Evolutionary conservation across 2,113 vertebrate genomes (phyloP), one percentile per base, ranked within the genome.

Genomic region (Sebastes schlegelii): DNA sequence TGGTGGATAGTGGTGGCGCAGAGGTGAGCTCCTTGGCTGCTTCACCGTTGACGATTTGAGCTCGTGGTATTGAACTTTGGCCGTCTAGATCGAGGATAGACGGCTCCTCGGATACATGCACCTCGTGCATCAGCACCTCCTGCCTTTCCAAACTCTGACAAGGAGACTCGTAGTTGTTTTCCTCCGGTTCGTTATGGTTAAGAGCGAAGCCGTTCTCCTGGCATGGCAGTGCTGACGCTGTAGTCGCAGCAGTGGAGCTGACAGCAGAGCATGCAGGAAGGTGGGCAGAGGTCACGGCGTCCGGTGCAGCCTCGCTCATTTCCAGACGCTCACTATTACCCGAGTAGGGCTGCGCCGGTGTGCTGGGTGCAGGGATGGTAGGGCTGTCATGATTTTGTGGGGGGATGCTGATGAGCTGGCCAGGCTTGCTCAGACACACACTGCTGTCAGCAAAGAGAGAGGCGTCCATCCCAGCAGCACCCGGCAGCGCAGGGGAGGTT

Each of bases 351-450:
- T 11, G 42, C 8, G 0, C 12, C 0, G 49, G 26, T 0, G 13
- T 2, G 8, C 0, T 9, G 42, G 68, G 67, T 11, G 43, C 77
- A n/a, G 19, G 21, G 45, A 67, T 26, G 7, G 61, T 14, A 10
- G 83, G 54, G 68, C 4, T 42, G 23, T 49, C 12, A 1, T 14
- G 1, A 52, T 79, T 54, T 3, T 60, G 73, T 8, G 80, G 81
- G 2, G 16, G 65, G 55, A 87, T 1, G 66, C 93, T 94, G 54
- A 87, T 0, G 17, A 95, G 92, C 2, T 26, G 23, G 0, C 67
- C 74, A 4, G 95, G 95, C 26, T 94, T 94, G 83, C 93, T 95
- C 45, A 93, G 83, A 76, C 42, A 89, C 48, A 88, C 48, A 2
- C 55, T n/a, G 1, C 13, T 3, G 3, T 80, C 66, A 8, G 79